Base-by-base conservation (phyloP, 1,140 invertebrate genomes). In the Mylabris phalerata region DNA sequence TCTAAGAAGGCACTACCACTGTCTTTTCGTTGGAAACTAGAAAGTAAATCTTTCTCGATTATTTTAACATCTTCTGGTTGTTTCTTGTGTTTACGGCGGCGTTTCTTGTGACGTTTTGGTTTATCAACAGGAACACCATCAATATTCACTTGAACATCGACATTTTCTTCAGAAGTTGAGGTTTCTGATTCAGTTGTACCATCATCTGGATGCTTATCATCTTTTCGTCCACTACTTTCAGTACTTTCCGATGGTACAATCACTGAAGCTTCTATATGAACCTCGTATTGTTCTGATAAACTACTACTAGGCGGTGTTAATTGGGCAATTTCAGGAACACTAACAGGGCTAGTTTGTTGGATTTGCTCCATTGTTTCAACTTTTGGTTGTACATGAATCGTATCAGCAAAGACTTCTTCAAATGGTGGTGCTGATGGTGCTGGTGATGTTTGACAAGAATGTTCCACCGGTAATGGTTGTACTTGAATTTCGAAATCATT, bases 211-310 rank as follows among this genome's bases (percentile, higher is more conserved):
- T 45, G 11, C 9, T 27, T 9, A 3, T 40, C 41, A 24, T 38
- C 26, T 32, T 11, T 49, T 49, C 2, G 6, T 26, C 4, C 9
- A 27, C 0, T 40, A 10, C 44, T 50, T 38, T 64, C 66, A 44
- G 75, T 75, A 2, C 65, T 71, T 42, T 82, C 77, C 0, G 70
- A 60, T 3, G 82, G 82, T 61, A 85, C 77, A 13, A 77, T 78
- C 40, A 85, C 76, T 60, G 79, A 77, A n/a, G 82, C 80, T 65
- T 78, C 71, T 24, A 85, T 77, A 61, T 84, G 81, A 4, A 85
- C 71, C 71, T 85, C 82, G 58, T 82, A 85, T 3, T 80, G 80
- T 62, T 84, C 82, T 50, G 81, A 80, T 50, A 77, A 71, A 9
- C 58, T 57, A 44, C 54, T 62, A 32, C 32, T 32, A 46, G 63